A percentile compares a stretch with the other conserved stretches of the same genome.
These are phyloP conservation scores for Sebastes aleutianus DNA, from an alignment of 2,797 vertebrate species.

Conservation along the genomic window DNA sequence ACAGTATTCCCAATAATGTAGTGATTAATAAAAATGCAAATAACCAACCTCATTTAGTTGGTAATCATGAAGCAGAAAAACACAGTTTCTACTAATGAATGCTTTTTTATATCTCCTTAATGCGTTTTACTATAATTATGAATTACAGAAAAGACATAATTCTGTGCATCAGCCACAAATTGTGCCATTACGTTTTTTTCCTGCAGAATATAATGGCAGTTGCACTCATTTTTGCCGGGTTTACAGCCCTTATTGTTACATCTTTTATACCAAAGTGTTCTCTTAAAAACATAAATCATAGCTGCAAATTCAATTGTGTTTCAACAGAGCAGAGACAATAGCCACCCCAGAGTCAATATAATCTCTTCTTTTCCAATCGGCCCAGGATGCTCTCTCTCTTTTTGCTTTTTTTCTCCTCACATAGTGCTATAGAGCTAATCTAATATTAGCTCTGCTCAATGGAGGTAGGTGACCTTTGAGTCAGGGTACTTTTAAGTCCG, in stretches of 20 bases:
- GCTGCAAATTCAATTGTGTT: slow-evolving; percentile 19
- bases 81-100: neutral
- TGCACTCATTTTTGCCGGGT: neutral
- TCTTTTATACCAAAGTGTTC: neutral
- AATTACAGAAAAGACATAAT: slow-evolving; percentile 13
- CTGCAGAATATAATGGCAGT: neutral
- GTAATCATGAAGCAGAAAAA: neutral
- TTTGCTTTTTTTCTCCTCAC: slow-evolving; percentile 3
- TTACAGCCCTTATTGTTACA: neutral
- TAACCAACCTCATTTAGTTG: neutral
- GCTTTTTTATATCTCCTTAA: neutral
- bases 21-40: slow-evolving; percentile 4
- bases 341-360: slow-evolving; percentile 20
- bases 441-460: slow-evolving; percentile 73
- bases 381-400: slow-evolving; percentile 18
- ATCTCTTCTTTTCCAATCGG: slow-evolving; percentile 30
- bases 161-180: neutral
- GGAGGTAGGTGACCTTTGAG: slow-evolving; percentile 67
- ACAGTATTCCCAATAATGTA: neutral
- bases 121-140: neutral
- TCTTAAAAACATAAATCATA: slow-evolving; percentile 9
- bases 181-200: neutral
- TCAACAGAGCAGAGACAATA: slow-evolving; percentile 11
- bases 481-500: slow-evolving; percentile 58
- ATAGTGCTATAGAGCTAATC: slow-evolving; percentile 51